phyloP scores from a whole-genome alignment of 1,140 invertebrate genomes.

The Gerris buenoi region DNA sequence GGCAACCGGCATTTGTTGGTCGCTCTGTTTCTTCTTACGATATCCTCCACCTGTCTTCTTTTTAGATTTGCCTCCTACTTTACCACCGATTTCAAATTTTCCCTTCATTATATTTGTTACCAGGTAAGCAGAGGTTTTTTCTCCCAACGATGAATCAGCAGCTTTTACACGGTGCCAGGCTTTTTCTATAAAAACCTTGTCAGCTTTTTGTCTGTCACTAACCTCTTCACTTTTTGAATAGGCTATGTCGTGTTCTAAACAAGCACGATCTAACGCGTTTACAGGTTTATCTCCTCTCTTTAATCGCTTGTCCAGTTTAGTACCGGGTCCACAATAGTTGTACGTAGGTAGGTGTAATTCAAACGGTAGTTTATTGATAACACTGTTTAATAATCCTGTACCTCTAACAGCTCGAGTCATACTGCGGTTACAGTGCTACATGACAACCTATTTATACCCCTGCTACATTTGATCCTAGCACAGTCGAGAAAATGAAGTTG shows the following conservation, averaged over 20 bases:
- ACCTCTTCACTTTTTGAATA: conserved; percentile 29
- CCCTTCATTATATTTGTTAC: too few species aligned
- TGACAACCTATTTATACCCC: too few species aligned
- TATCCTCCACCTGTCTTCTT: too few species aligned
- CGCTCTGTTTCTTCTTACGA: too few species aligned
- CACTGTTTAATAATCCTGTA: neutral
- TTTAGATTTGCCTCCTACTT: too few species aligned
- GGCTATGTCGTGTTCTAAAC: conserved; percentile 33
- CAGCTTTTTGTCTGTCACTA: conserved; percentile 23
- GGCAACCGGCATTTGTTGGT: too few species aligned
- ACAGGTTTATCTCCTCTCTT: conserved; percentile 29
- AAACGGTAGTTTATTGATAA: neutral
- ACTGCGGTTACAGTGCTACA: too few species aligned
- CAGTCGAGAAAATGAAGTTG: too few species aligned
- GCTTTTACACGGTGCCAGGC: conserved; percentile 27
- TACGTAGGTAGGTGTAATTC: conserved; percentile 34
- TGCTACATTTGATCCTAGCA: too few species aligned
- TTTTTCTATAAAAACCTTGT: conserved; percentile 26
- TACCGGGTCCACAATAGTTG: conserved; percentile 33
- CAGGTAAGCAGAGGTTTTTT: too few species aligned
- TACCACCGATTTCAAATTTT: too few species aligned
- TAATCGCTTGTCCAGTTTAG: conserved; percentile 31
- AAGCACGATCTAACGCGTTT: conserved; percentile 34
- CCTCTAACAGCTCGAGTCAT: too few species aligned
- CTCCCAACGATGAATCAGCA: neutral